Evolutionary conservation across 2,113 vertebrate genomes (phyloP).

Genomic region (Proterorhinus semilunaris): DNA sequence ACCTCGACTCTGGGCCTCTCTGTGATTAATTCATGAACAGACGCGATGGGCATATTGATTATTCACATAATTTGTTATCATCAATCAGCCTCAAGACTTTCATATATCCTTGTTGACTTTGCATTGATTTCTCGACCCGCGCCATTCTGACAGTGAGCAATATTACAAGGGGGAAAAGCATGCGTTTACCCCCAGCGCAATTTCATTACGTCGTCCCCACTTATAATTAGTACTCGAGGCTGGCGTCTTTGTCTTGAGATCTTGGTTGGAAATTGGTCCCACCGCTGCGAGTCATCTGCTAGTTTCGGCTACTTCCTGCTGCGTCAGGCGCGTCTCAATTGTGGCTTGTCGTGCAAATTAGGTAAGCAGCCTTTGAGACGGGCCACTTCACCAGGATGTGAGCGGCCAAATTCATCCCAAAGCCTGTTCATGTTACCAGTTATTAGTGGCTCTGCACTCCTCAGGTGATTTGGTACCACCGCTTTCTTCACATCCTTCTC

Average conservation of each 20-base stretch:
- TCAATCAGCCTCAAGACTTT: constrained; percentile 69
- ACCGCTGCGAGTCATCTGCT: too few relatives aligned
- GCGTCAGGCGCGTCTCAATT: too few relatives aligned
- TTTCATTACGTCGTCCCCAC: constrained; percentile 36
- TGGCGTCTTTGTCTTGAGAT: background rate
- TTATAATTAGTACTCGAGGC: constrained; percentile 11
- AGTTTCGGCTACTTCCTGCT: too few relatives aligned
- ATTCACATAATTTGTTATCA: constrained; percentile 74
- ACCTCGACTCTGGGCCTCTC: constrained; percentile 50
- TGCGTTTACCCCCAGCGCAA: constrained; percentile 26
- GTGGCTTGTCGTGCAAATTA: too few relatives aligned
- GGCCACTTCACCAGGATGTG: too few relatives aligned
- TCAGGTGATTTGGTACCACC: too few relatives aligned
- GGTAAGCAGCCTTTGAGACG: too few relatives aligned
- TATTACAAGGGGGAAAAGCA: constrained; percentile 34
- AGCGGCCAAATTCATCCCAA: too few relatives aligned
- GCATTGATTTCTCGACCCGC: constrained; percentile 65
- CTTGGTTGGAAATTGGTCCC: background rate
- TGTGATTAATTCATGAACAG: constrained; percentile 72
- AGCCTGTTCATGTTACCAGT: too few relatives aligned
- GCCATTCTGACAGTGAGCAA: constrained; percentile 59
- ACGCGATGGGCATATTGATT: constrained; percentile 70
- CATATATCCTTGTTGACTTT: constrained; percentile 62
- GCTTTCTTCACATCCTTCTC: too few relatives aligned
- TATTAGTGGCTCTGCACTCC: too few relatives aligned